Conservation (phyloP, 2,888 invertebrate species). For the Drosophila koepferae region DNA sequence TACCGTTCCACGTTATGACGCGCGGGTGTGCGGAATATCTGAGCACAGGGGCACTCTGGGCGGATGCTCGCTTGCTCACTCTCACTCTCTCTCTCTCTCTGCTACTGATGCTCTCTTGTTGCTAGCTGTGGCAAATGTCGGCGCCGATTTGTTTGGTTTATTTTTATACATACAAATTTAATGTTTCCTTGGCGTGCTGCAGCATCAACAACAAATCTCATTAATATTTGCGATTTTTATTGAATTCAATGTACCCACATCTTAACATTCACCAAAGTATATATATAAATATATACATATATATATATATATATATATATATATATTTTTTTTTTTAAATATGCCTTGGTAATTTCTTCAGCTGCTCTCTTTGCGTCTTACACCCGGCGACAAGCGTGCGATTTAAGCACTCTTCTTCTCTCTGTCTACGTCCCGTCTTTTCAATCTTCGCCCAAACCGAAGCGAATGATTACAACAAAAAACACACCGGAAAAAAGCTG, state of each 20-base stretch:
- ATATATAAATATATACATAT: constrained; percentile 2
- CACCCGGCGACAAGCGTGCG: constrained; percentile 46
- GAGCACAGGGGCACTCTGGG: constrained; percentile 9
- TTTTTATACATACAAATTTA: constrained; percentile 46
- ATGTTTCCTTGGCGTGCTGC: constrained; percentile 48
- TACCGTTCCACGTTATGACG: background rate
- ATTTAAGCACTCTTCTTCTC: constrained; percentile 23
- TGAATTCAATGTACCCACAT: constrained; percentile 43
- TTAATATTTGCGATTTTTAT: constrained; percentile 62
- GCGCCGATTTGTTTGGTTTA: constrained; percentile 60
- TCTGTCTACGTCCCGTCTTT: background rate
- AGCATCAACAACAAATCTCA: constrained; percentile 44
- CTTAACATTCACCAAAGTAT: constrained; percentile 6
- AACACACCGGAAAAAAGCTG: constrained; percentile 9
- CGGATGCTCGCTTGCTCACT: constrained; percentile 39
- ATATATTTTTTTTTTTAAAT: constrained; percentile 14
- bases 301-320: constrained; percentile 3
- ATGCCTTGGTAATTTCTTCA: constrained; percentile 42
- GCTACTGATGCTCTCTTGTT: constrained; percentile 46
- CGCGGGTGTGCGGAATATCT: constrained; percentile 12
- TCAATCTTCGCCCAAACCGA: constrained; percentile 18
- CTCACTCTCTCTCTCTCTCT: constrained; percentile 2
- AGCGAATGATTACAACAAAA: constrained; percentile 22
- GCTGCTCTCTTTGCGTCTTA: constrained; percentile 25
- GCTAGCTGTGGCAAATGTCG: constrained; percentile 45